Conservation (phyloP, 1,140 invertebrate genomes). For the Orchestia grillus region DNA sequence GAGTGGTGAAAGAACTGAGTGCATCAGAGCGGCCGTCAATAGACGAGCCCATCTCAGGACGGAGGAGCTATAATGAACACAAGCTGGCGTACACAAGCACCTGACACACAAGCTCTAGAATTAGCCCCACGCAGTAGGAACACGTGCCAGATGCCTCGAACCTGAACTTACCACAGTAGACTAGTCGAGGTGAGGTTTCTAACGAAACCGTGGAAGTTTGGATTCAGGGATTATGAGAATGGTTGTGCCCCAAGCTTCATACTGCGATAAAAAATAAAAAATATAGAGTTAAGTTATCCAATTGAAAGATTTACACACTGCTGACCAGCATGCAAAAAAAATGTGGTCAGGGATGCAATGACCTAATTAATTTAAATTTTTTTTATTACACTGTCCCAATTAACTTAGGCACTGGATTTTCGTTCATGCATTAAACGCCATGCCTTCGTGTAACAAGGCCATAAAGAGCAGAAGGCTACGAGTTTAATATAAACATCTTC, state of each 20-base stretch:
- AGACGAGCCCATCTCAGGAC: background rate
- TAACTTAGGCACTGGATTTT: too few relatives aligned
- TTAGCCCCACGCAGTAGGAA: slow-evolving; percentile 21
- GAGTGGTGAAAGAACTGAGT: background rate
- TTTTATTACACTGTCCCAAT: too few relatives aligned
- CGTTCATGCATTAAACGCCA: too few relatives aligned
- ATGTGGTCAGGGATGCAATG: too few relatives aligned
- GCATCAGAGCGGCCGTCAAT: background rate
- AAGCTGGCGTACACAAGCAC: background rate
- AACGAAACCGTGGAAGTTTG: background rate
- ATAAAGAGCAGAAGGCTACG: too few relatives aligned
- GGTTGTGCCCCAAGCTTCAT: background rate
- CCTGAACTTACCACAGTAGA: background rate
- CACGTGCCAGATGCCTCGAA: background rate
- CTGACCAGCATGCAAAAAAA: too few relatives aligned
- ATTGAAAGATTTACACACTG: background rate
- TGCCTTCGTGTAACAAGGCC: too few relatives aligned
- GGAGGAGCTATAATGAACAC: slow-evolving; percentile 31
- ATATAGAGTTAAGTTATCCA: background rate
- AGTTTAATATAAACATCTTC: too few relatives aligned
- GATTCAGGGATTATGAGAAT: background rate
- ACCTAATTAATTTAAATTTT: too few relatives aligned
- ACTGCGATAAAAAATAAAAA: too few relatives aligned
- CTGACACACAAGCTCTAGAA: slow-evolving; percentile 20
- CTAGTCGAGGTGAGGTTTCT: background rate